These are phyloP conservation scores for Bembecia ichneumoniformis DNA, from an alignment of 2,888 invertebrate species.

Conservation along the genomic window DNA sequence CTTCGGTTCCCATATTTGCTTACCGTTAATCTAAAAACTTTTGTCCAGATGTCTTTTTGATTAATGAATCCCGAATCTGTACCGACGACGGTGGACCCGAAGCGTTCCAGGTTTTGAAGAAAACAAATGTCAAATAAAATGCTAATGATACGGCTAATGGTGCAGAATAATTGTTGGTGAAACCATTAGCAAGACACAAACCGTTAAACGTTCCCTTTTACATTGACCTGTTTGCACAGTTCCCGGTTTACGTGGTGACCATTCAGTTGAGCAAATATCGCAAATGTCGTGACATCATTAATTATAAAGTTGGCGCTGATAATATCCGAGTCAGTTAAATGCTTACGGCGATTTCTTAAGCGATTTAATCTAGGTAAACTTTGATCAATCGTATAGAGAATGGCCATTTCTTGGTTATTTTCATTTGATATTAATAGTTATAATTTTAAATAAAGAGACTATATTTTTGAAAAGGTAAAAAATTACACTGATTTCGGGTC, in stretches of 20 bases:
- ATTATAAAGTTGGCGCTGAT: slow-evolving; percentile 25
- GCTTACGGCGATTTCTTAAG: background rate
- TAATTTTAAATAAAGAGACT: too few species aligned
- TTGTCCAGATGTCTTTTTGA: slow-evolving; percentile 50
- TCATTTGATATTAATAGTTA: too few species aligned
- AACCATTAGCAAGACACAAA: slow-evolving; percentile 43
- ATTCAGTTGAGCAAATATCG: slow-evolving; percentile 47
- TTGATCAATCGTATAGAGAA: too few species aligned
- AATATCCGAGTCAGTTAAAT: background rate
- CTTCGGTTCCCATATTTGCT: slow-evolving; percentile 54
- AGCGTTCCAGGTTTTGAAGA: slow-evolving; percentile 37
- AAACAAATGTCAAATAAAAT: slow-evolving; percentile 53
- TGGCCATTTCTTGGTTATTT: too few species aligned
- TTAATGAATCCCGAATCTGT: slow-evolving; percentile 54
- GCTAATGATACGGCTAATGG: slow-evolving; percentile 63
- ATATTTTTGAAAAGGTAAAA: too few species aligned
- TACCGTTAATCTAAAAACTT: slow-evolving; percentile 54
- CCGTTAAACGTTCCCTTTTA: slow-evolving; percentile 36
- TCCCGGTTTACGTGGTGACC: slow-evolving; percentile 24
- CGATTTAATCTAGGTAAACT: background rate
- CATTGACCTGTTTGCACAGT: slow-evolving; percentile 52
- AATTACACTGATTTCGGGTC: too few species aligned
- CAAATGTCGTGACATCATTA: slow-evolving; percentile 52
- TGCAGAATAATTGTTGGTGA: slow-evolving; percentile 50
- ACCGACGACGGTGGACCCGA: slow-evolving; percentile 30